Evolutionary conservation across 2,797 vertebrate species (phyloP).

Genomic region (Sarcophilus harrisii): DNA sequence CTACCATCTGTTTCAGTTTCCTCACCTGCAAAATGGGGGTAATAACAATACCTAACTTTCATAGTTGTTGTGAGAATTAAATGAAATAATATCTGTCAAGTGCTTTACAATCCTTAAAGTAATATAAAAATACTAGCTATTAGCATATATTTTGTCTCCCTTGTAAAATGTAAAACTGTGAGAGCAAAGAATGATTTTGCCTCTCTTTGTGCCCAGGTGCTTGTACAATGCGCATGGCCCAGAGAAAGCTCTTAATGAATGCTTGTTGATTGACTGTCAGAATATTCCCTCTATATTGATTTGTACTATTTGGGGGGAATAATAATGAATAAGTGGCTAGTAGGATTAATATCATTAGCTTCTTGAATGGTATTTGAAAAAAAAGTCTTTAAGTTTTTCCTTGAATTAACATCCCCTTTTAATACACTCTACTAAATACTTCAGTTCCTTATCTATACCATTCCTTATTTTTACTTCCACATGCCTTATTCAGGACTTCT

Average conservation of each 20-base stretch:
- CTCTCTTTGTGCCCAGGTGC: background rate
- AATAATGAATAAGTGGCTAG: background rate
- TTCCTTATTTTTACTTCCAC: background rate
- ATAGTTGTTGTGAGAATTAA: background rate
- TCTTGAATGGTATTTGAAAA: background rate
- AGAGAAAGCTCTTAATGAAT: background rate
- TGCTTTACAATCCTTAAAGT: background rate
- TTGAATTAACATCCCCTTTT: background rate
- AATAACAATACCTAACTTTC: background rate
- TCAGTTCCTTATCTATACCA: background rate
- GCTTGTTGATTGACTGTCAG: background rate
- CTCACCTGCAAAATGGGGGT: background rate
- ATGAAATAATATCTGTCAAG: background rate
- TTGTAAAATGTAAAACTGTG: background rate
- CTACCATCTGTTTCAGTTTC: background rate
- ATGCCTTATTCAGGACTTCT: background rate
- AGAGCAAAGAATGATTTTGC: background rate
- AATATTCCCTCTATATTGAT: background rate
- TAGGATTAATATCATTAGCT: background rate
- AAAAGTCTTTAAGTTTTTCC: background rate
- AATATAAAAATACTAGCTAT: background rate
- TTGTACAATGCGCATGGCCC: background rate
- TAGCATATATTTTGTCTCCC: background rate
- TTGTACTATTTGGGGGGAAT: background rate
- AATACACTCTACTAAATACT: background rate